Evolutionary conservation across 2,888 invertebrate genomes (phyloP).

Genomic region (Chouioia cunea): DNA sequence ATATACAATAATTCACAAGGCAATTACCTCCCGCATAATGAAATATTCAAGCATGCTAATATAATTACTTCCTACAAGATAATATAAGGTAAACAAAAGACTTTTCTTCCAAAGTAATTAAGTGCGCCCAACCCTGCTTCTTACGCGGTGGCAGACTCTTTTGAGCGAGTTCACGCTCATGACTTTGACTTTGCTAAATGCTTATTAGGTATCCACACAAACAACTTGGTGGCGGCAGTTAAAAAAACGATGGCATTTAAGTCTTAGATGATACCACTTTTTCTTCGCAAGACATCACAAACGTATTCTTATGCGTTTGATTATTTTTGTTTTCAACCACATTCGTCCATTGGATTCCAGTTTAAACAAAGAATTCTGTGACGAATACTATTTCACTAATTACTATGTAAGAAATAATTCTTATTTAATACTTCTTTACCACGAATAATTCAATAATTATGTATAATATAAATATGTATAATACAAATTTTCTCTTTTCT

Average conservation of each 20-base stretch:
- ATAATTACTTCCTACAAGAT: constrained; percentile 21
- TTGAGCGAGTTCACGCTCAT: constrained; percentile 26
- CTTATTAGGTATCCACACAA: constrained; percentile 30
- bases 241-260: constrained; percentile 27
- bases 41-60: constrained; percentile 18
- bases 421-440: constrained; percentile 29
- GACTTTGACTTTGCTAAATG: constrained; percentile 31
- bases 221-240: constrained; percentile 36
- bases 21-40: constrained; percentile 11
- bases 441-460: constrained; percentile 28
- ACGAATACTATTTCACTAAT: constrained; percentile 13
- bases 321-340: constrained; percentile 1
- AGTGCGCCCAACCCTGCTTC: constrained; percentile 18
- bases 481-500: neutral
- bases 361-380: constrained; percentile 39
- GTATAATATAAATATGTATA: constrained; percentile 11
- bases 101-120: constrained; percentile 39
- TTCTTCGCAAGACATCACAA: constrained; percentile 21
- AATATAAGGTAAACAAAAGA: constrained; percentile 1
- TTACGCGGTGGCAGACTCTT: neutral
- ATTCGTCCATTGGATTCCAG: neutral
- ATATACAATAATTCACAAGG: constrained; percentile 39
- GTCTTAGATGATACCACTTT: constrained; percentile 30
- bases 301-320: constrained; percentile 14
- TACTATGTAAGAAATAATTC: constrained; percentile 18